Conservation (phyloP, 2,888 invertebrate genomes). For the Iphiclides podalirius region DNA sequence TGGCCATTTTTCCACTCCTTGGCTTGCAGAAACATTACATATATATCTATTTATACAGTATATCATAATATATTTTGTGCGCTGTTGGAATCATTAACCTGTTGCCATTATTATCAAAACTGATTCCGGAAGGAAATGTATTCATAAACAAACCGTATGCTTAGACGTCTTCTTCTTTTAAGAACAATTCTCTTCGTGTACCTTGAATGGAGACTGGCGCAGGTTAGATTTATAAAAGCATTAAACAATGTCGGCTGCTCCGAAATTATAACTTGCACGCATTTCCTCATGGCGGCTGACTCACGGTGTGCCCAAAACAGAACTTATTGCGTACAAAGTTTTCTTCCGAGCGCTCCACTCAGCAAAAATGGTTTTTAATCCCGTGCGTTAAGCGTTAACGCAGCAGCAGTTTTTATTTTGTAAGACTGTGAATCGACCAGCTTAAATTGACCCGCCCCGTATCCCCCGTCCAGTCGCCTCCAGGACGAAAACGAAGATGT, state of each 20-base stretch:
- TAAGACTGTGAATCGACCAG: constrained; percentile 44
- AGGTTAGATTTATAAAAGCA: constrained; percentile 64
- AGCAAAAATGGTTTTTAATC: constrained; percentile 36
- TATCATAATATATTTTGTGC: too few relatives aligned
- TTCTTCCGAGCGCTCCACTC: constrained; percentile 17
- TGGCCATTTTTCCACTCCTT: too few relatives aligned
- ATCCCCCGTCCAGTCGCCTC: constrained; percentile 37
- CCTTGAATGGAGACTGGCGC: constrained; percentile 41
- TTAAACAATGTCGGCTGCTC: constrained; percentile 71
- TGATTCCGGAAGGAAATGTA: too few relatives aligned
- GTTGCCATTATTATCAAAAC: too few relatives aligned
- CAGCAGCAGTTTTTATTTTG: constrained; percentile 38
- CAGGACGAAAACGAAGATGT: constrained; percentile 36
- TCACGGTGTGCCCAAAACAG: constrained; percentile 74
- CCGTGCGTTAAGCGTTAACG: constrained; percentile 21
- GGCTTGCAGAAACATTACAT: too few relatives aligned
- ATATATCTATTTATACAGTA: too few relatives aligned
- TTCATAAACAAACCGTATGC: too few relatives aligned
- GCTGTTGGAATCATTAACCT: too few relatives aligned
- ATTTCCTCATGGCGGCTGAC: constrained; percentile 76
- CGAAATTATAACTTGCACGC: constrained; percentile 75
- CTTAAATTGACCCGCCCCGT: constrained; percentile 41
- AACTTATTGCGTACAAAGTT: constrained; percentile 67
- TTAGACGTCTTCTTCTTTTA: too few relatives aligned
- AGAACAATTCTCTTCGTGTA: too few relatives aligned